Percentiles rank a stretch among this genome's conserved stretches.
Conservation (phyloP, 2,113 vertebrate species). For the Aramus guarauna region DNA sequence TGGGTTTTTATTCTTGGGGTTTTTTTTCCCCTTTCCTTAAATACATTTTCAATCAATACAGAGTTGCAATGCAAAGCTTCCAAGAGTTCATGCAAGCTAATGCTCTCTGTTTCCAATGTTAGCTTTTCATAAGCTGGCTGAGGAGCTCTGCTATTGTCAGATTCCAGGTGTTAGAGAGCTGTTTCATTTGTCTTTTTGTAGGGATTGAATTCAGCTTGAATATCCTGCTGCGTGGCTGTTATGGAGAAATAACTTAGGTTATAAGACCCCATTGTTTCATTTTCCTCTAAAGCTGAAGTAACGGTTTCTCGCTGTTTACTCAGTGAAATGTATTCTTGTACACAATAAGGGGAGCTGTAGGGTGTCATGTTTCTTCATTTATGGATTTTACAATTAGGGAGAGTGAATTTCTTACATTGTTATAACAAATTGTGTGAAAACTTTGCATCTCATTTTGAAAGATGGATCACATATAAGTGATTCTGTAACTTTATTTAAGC, state of each 20-base stretch:
- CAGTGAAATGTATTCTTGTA: background rate
- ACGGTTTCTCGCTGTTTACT: conserved; percentile 16
- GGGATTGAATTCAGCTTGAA: background rate
- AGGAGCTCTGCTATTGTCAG: background rate
- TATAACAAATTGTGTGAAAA: conserved; percentile 32
- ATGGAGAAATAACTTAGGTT: background rate
- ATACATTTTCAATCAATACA: background rate
- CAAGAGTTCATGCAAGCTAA: background rate
- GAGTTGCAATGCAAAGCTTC: background rate
- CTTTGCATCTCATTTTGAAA: background rate
- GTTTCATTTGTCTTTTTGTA: conserved; percentile 8
- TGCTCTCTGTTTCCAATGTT: background rate
- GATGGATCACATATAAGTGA: background rate
- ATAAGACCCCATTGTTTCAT: background rate
- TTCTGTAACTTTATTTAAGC: background rate
- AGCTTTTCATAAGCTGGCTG: background rate
- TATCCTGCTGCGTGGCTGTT: background rate
- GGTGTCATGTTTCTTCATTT: background rate
- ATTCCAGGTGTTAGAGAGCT: background rate
- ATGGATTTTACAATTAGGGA: conserved; percentile 23
- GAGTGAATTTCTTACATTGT: conserved; percentile 21
- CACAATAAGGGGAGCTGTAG: background rate
- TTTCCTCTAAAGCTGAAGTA: conserved; percentile 13
- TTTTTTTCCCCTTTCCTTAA: background rate
- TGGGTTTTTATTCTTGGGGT: background rate